Base-by-base conservation (phyloP, 2,797 vertebrate genomes). In the Sphenopsis melanotis region DNA sequence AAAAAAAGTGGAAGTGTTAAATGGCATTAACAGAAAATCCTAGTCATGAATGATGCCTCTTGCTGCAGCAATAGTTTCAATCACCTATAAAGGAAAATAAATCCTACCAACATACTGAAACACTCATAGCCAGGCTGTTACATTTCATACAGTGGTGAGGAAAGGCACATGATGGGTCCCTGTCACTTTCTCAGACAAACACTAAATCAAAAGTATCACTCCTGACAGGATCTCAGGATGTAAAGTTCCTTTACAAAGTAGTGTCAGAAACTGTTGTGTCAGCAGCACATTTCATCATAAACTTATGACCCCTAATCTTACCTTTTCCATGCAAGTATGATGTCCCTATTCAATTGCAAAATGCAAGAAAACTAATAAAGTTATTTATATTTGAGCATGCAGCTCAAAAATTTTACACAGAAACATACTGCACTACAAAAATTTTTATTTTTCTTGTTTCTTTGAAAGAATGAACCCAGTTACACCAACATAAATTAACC, bases 381-480 rank as follows among this genome's bases (percentile, higher is more conserved):
- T 30, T 20, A 29, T 0, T 57, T 36, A 30, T 19, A 41, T 0
- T 32, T 50, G 21, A 59, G 12, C 8, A 3, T 14, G 12, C 9
- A 60, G 10, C 32, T 37, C 27, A 23, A 46, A 66, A 9, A 12
- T 16, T 47, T 71, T 41, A 24, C 42, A 39, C 21, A 59, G 22
- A 76, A 59, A 27, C 15, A 64, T 22, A 42, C 6, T 34, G 22
- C 19, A 30, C 15, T 34, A 70, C 9, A 76, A 64, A 83, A 26
- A 37, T 2, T n/a, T n/a, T 13, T 19, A 5, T 34, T 88, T 78
- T 50, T 75, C n/a, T 55, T 21, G 14, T 22, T 85, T 63, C 23
- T 66, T 63, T 42, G 7, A 66, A 75, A 41, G 27, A 92, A 53
- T 36, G 4, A 71, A 71, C 24, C 11, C 11, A 52, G 39, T 7